Base-by-base conservation (phyloP, 2,888 invertebrate species). In the Luperina testacea region DNA sequence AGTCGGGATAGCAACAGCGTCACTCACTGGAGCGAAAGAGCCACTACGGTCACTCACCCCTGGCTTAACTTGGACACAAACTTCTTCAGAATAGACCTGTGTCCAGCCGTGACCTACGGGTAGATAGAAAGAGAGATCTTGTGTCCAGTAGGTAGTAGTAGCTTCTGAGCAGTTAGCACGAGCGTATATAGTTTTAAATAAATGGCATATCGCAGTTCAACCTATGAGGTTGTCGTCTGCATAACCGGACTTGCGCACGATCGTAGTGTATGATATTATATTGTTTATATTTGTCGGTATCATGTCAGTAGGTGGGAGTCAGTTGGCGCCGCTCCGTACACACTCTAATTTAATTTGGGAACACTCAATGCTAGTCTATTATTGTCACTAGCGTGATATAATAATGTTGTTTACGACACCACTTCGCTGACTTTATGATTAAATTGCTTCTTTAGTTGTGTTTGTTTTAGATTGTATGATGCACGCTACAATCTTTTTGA, bases 341-440 rank as follows among this genome's bases (percentile, higher is more conserved):
- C 79, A 88, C 88, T 90, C 81, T 83, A 82, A 86, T 89, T 90
- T 92, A 92, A 93, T 92, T 93, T 88, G 89, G 93, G 91, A 91
- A 87, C 91, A 88, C 90, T 93, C 90, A 91, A 90, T 92, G 92
- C 91, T 90, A 84, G 82, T 90, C 92, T 94, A 94, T 94, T 94
- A 93, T 92, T 91, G 91, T 92, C 91, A 89, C 88, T 82, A 80
- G 86, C 84, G 86, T 78, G 86, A 84, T 90, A 88, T 89, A 90
- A 91, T 91, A 88, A 85, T 78, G 87, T 89, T 91, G 90, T 92
- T 91, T 91, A 91, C 87, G 90, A 90, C 85, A 86, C 81, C 82
- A 87, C 90, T 88, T 90, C 87, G 88, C 87, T 85, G 87, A 88
- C 88, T 90, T 90, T 89, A 90, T 84, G 85, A 88, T 87, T 86